Evolutionary conservation across 1,140 invertebrate genomes (phyloP), one percentile per base, ranked within the genome.

Genomic region (Phymastichus coffea): DNA sequence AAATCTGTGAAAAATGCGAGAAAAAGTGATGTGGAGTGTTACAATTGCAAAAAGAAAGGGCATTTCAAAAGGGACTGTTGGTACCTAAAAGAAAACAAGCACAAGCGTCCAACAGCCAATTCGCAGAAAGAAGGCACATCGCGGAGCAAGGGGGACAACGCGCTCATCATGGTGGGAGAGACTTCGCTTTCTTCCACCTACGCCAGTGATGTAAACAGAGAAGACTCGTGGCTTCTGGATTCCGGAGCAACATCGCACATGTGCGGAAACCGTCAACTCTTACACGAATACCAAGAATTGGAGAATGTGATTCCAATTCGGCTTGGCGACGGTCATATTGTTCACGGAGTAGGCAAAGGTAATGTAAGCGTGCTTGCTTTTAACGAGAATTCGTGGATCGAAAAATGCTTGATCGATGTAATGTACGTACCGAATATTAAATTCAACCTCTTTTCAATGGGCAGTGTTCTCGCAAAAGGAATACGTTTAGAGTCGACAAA

Each of bases 401-500:
- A 51, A 38, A 61, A 64, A 54, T 43, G 64, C 66, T 58, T 77
- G n/a, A 48, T 69, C 0, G 65, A 79, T 52, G 75, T 79, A 4
- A 53, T 77, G 47, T 78, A 51, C 65, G 70, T 76, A 15, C 74
- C 78, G 0, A 66, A 80, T 33, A 48, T 81, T 22, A 68, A 72
- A 48, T 71, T 35, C 15, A 80, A 80, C 62, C 53, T 80, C 23
- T 77, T 80, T 38, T 80, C 78, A 22, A 61, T 73, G 4, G 72
- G 68, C 23, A 14, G 65, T 20, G 70, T 57, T 0, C 35, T 73
- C 4, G 69, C 71, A 38, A 70, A 66, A 63, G 72, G 71, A n/a
- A n/a, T n/a, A n/a, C n/a, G n/a, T n/a, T n/a, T n/a, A n/a, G n/a
- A n/a, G n/a, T n/a, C n/a, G n/a, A n/a, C n/a, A n/a, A n/a, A n/a